Evolutionary conservation across 1,140 invertebrate species (phyloP).

Genomic region (Chymomyza costata): DNA sequence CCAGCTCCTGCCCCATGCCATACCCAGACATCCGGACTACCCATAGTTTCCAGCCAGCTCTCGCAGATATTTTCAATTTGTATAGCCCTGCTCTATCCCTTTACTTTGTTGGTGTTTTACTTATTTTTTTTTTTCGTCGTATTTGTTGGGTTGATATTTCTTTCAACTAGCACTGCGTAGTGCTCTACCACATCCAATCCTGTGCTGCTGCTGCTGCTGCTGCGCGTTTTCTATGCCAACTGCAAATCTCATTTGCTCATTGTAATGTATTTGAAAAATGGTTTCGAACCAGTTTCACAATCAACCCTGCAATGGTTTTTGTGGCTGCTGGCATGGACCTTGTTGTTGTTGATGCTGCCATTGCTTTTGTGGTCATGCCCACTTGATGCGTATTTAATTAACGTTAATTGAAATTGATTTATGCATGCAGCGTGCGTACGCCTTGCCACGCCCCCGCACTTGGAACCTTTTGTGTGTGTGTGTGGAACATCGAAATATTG

Average conservation of each 20-base stretch:
- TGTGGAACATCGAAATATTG: no score
- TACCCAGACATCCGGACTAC: background rate
- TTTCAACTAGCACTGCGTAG: no score
- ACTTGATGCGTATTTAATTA: constrained; percentile 73
- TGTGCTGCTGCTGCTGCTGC: no score
- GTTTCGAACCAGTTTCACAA: no score
- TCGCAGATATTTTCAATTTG: constrained; percentile 43
- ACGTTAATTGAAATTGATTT: constrained; percentile 74
- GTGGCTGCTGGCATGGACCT: background rate
- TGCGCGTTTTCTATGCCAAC: constrained; percentile 8
- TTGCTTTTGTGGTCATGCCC: constrained; percentile 63
- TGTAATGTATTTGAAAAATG: constrained; percentile 12
- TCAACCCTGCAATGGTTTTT: no score
- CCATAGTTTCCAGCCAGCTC: constrained; percentile 19
- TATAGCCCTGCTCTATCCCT: no score
- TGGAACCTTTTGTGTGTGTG: no score
- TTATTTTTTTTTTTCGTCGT: no score
- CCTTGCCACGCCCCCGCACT: no score
- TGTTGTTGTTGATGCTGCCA: constrained; percentile 12
- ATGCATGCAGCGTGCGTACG: constrained; percentile 66
- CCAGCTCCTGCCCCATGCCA: constrained; percentile 3
- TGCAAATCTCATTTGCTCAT: constrained; percentile 43
- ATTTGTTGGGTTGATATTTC: no score
- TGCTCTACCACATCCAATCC: no score
- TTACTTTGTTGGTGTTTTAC: no score